These are phyloP conservation scores for Perca schrenkii DNA, from an alignment of 2,113 vertebrate genomes.

Conservation along the genomic window DNA sequence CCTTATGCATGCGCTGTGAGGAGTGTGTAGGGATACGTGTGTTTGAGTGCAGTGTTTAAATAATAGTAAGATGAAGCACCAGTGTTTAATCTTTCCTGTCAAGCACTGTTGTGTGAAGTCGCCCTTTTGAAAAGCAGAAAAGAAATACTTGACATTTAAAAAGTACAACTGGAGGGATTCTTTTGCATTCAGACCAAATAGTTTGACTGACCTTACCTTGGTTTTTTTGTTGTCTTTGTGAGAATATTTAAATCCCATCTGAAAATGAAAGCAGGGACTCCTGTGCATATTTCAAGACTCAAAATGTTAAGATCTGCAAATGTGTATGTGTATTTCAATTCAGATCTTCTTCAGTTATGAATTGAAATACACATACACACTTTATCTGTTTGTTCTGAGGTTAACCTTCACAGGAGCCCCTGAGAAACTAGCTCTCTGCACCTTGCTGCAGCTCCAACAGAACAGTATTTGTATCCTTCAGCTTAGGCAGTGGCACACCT, in stretches of 20 bases:
- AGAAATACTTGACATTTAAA: conserved; percentile 43
- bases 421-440: not conserved
- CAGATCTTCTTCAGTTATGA: not conserved
- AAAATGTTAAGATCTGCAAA: conserved; percentile 41
- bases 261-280: not conserved
- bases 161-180: conserved; percentile 10
- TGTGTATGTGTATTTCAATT: conserved; percentile 62
- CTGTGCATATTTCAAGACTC: not conserved
- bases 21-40: not conserved
- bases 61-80: not conserved
- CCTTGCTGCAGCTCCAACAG: not conserved
- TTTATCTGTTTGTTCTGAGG: conserved; percentile 18
- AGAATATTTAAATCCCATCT: conserved; percentile 5
- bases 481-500: not conserved
- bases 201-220: conserved; percentile 7
- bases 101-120: conserved; percentile 18
- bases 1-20: not conserved
- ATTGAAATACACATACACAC: no score
- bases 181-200: conserved; percentile 39
- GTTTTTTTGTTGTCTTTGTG: not conserved
- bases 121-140: conserved; percentile 24
- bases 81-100: not conserved
- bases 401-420: not conserved
- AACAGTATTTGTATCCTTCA: not conserved
- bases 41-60: not conserved